These are phyloP conservation scores for Mus spicilegus DNA, from an alignment of 2,113 vertebrate genomes.

Conservation along the genomic window DNA sequence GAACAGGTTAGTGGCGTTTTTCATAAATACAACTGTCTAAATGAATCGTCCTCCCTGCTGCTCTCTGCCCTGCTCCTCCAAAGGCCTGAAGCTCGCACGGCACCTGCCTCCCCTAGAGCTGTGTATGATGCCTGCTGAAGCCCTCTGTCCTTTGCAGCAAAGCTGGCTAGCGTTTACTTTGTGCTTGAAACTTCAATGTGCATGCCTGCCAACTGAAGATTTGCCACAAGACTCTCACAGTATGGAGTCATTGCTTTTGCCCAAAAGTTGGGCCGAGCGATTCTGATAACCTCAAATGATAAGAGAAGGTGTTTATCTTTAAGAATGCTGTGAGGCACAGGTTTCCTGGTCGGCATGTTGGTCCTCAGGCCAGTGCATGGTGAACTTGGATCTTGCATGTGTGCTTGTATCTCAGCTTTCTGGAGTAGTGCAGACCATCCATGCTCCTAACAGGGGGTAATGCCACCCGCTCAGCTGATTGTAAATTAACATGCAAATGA, in stretches of 20 bases:
- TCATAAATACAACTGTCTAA: conserved; percentile 34
- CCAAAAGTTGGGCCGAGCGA: background rate
- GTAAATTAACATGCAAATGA: conserved; percentile 7
- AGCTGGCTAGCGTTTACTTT: conserved; percentile 38
- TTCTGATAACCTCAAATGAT: background rate
- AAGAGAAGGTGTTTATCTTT: conserved; percentile 28
- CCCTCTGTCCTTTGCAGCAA: background rate
- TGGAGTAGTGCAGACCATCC: background rate
- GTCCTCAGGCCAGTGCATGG: background rate
- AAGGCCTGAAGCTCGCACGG: background rate
- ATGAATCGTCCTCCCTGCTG: rapidly evolving
- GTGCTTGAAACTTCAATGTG: conserved; percentile 31
- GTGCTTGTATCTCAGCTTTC: background rate
- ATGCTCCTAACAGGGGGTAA: background rate
- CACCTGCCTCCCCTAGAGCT: background rate
- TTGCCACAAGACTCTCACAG: background rate
- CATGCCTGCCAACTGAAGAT: background rate
- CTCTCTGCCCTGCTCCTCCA: background rate
- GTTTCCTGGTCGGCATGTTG: background rate
- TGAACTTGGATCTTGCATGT: background rate
- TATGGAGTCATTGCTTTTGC: conserved; percentile 22
- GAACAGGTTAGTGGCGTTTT: conserved; percentile 87
- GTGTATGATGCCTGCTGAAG: background rate
- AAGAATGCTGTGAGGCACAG: background rate
- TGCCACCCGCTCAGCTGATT: background rate